Evolutionary conservation across 2,888 invertebrate species (phyloP).

Genomic region (Hermaeophaga mercurialis): DNA sequence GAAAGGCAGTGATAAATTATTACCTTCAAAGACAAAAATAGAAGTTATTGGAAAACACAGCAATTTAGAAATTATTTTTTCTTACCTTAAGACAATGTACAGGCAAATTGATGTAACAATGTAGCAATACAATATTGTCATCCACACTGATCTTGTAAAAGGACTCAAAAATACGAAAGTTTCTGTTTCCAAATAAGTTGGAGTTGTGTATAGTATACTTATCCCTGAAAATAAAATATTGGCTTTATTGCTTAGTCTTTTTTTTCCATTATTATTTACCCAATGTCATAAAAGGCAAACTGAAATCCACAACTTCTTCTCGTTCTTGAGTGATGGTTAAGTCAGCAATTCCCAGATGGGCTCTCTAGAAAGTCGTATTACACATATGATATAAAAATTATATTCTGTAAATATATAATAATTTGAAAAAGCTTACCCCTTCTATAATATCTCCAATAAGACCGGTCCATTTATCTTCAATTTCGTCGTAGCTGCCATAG

Average conservation of each 20-base stretch:
- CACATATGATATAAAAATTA: not conserved
- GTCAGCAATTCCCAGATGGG: constrained; percentile 93
- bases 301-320: constrained; percentile 88
- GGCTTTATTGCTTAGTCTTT: not conserved
- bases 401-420: no score
- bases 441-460: constrained; percentile 75
- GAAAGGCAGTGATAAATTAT: no score
- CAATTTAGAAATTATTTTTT: no score
- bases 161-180: constrained; percentile 90
- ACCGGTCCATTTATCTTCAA: constrained; percentile 78
- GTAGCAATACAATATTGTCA: constrained; percentile 85
- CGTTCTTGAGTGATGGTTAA: constrained; percentile 92
- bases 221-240: constrained; percentile 61
- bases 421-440: constrained; percentile 64
- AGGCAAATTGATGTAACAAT: constrained; percentile 80
- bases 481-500: constrained; percentile 71
- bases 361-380: constrained; percentile 70
- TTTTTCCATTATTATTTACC: constrained; percentile 49
- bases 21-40: no score
- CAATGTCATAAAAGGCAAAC: constrained; percentile 96
- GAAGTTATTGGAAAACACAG: no score
- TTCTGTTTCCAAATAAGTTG: constrained; percentile 76
- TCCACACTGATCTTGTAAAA: constrained; percentile 84
- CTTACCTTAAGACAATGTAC: constrained; percentile 71
- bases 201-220: constrained; percentile 84